Evolutionary conservation across 2,888 invertebrate species (phyloP).

Genomic region (Oxyscelio sp.): DNA sequence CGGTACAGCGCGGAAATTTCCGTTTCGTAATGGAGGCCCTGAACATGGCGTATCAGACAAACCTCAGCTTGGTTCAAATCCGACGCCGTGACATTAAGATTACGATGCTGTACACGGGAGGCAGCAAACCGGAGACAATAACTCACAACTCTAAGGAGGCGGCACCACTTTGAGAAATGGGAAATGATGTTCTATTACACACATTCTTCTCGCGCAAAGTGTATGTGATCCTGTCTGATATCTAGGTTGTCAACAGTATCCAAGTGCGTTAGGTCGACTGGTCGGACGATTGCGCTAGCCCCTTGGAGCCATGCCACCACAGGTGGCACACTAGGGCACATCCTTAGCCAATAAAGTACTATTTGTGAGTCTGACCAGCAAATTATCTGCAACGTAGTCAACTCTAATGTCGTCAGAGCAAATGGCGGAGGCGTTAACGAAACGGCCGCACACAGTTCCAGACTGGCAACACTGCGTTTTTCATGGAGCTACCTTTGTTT

Average conservation of each 20-base stretch:
- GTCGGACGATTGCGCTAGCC: no score
- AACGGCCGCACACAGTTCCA: slow-evolving; percentile 61
- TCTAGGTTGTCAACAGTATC: no score
- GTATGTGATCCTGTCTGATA: no score
- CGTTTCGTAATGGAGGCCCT: not conserved
- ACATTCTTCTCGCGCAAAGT: no score
- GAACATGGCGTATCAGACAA: not conserved
- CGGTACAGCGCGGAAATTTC: not conserved
- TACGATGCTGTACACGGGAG: not conserved
- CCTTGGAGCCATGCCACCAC: no score
- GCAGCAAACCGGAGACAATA: no score
- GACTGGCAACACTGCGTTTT: slow-evolving; percentile 12
- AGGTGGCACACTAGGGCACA: no score
- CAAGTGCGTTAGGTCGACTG: no score
- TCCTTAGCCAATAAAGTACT: not conserved
- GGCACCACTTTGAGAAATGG: not conserved
- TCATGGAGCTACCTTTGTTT: not conserved
- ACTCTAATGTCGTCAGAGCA: not conserved
- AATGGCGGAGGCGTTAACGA: not conserved
- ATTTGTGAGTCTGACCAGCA: slow-evolving; percentile 23
- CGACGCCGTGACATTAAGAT: not conserved
- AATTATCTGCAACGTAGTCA: not conserved
- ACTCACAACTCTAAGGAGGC: not conserved
- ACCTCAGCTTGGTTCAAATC: not conserved
- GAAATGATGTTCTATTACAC: no score